Evolutionary conservation across 2,888 invertebrate species (phyloP).

Genomic region (Drosophila antonietae): DNA sequence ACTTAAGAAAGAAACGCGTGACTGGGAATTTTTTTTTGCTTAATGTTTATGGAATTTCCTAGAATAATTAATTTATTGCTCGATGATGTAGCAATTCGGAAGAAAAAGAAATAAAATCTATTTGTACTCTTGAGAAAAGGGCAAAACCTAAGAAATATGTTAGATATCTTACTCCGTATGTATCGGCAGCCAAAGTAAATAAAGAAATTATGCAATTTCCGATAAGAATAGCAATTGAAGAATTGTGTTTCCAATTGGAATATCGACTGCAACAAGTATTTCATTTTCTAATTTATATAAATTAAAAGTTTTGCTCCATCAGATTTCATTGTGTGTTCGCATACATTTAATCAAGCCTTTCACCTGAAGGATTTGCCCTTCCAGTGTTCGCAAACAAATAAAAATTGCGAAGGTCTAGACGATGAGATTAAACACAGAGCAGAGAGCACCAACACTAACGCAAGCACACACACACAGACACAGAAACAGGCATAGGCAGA

Average conservation of each 20-base stretch:
- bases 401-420: slow-evolving; percentile 74
- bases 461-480: neutral
- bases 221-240: neutral
- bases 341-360: neutral
- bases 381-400: slow-evolving; percentile 26
- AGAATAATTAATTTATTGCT: neutral
- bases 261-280: neutral
- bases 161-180: neutral
- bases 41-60: neutral
- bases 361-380: slow-evolving; percentile 16
- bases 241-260: neutral
- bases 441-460: slow-evolving; percentile 14
- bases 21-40: neutral
- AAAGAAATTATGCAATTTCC: neutral
- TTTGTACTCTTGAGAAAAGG: neutral
- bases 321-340: slow-evolving; percentile 1
- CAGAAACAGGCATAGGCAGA: neutral
- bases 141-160: neutral
- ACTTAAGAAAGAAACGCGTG: slow-evolving; percentile 3
- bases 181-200: neutral
- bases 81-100: neutral
- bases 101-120: neutral
- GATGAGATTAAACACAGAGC: slow-evolving; percentile 46
- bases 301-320: neutral
- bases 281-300: neutral